Evolutionary conservation across 2,797 vertebrate species (phyloP), one percentile per base, ranked within the genome.

Genomic region (Notolabrus celidotus): DNA sequence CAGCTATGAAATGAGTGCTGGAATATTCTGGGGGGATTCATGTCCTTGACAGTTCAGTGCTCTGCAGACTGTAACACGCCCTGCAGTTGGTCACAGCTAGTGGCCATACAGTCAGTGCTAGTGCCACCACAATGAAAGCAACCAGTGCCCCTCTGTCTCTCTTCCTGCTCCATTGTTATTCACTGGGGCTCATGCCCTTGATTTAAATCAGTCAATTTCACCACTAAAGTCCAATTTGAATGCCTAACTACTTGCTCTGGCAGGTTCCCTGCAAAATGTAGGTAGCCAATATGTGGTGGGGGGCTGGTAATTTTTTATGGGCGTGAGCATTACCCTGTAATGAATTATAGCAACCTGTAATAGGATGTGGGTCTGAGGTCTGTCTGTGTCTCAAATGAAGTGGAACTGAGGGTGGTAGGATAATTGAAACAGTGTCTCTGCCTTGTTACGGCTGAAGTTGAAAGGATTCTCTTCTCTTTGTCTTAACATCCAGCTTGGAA

Each of bases 1-100:
- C 60, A 52, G 72, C 55, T 62, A 46, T 82, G 68, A 86, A 82
- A 80, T 64, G 74, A 79, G 65, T 3, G 10, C 45, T 56, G 50
- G 52, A 54, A 74, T 83, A 79, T 84, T 84, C 75, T 66, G 74
- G 59, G 52, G 31, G 77, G 73, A 74, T 82, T 77, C 51, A 6
- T 78, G 80, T 77, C 67, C 74, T 82, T 85, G 79, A 86, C 79
- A 83, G 77, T 77, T 73, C 79, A 81, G 57, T 57, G 79, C 77
- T 80, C 72, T 49, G 61, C 61, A 71, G 86, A 80, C 65, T 77
- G 56, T 59, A 50, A 36, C 70, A 72, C 53, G 53, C 65, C 55
- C 55, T 63, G 83, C 76, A 70, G 82, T 74, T 38, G 72, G 86
- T 84, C 76, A 85, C 79, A 71, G 79, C 71, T 17, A 27, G 67